Percentiles rank a stretch among this genome's conserved stretches.
These are phyloP conservation scores for Podarcis raffonei DNA, from an alignment of 2,113 vertebrate genomes.

Conservation along the genomic window DNA sequence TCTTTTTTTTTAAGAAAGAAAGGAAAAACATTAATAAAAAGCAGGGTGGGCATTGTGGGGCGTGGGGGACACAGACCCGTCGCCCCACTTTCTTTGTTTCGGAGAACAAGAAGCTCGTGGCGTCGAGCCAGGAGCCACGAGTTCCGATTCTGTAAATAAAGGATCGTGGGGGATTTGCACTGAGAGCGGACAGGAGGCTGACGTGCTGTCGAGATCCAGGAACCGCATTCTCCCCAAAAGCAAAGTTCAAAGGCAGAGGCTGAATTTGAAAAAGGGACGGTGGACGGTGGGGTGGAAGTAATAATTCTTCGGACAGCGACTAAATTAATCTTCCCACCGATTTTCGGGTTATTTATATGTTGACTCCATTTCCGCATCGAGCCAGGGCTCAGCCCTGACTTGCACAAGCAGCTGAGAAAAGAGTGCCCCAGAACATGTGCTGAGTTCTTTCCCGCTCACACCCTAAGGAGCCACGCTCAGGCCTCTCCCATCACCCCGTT, in stretches of 20 bases:
- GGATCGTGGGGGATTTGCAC: neutral
- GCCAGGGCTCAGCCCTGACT: no score
- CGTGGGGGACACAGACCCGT: neutral
- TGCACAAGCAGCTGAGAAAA: neutral
- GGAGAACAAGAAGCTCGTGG: neutral
- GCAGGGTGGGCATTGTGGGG: neutral
- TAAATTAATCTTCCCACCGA: no score
- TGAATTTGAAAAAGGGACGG: accelerated
- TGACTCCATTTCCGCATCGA: neutral
- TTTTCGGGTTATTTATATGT: neutral
- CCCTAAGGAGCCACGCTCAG: neutral
- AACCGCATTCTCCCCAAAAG: neutral
- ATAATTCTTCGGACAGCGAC: no score
- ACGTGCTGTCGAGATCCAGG: neutral
- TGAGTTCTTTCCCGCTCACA: neutral
- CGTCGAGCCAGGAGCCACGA: neutral
- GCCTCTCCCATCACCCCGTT: no score
- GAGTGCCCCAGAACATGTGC: neutral
- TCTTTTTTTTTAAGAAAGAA: neutral
- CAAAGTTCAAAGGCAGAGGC: neutral
- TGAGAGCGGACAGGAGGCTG: no score
- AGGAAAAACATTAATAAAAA: neutral
- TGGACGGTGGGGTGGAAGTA: neutral
- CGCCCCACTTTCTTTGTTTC: neutral
- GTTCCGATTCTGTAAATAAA: neutral